Evolutionary conservation across 2,113 vertebrate species (phyloP).

Genomic region (Motacilla tschutschensis): DNA sequence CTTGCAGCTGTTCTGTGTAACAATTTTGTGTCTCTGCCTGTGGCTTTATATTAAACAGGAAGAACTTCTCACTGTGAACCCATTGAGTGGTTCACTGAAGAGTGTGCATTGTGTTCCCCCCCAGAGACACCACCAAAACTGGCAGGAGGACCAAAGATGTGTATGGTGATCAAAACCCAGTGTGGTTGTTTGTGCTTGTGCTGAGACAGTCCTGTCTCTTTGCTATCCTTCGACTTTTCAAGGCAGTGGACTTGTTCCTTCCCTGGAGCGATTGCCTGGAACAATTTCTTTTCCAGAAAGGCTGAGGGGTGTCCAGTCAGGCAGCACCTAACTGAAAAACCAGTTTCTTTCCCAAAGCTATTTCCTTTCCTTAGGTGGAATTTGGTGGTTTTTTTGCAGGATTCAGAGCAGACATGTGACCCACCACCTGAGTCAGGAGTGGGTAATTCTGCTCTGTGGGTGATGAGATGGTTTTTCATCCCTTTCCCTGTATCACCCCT

Average conservation of each 20-base stretch:
- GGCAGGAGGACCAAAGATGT: not conserved
- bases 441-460: not conserved
- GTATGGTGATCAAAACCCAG: not conserved
- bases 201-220: not conserved
- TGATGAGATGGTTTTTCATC: not conserved
- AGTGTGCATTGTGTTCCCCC: rapidly evolving
- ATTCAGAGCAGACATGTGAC: rapidly evolving
- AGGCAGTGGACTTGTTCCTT: not conserved
- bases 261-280: not conserved
- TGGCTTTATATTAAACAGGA: not conserved
- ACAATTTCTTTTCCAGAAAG: not conserved
- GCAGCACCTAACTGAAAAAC: not conserved
- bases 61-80: not conserved
- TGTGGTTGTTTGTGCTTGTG: not conserved
- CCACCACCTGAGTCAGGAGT: not conserved
- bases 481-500: not conserved
- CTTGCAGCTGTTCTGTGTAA: not conserved
- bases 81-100: not conserved
- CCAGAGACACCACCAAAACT: not conserved
- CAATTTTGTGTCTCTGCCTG: not conserved
- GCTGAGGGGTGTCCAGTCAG: too few relatives aligned
- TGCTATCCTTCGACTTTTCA: not conserved
- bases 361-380: not conserved
- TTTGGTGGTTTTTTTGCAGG: not conserved
- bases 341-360: not conserved